These are phyloP conservation scores for Cyanoramphus novaezelandiae DNA, from an alignment of 2,113 vertebrate genomes.

Conservation along the genomic window DNA sequence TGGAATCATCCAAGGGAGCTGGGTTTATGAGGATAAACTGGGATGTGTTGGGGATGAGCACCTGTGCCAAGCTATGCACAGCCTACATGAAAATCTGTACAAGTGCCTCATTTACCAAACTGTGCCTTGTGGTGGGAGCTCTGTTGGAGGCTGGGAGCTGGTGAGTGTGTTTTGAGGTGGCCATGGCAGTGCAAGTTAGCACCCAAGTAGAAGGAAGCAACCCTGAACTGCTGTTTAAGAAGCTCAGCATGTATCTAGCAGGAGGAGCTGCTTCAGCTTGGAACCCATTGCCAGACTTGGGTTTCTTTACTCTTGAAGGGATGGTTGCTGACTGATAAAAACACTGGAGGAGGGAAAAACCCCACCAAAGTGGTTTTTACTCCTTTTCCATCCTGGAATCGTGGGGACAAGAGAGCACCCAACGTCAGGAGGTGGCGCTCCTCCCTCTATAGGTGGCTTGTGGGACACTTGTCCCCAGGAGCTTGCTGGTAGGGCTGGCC, in stretches of 20 bases:
- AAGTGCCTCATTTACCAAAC: neutral
- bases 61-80: accelerated
- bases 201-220: neutral
- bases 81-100: neutral
- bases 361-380: neutral
- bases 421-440: slow-evolving; percentile 47
- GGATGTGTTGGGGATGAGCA: neutral
- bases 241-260: accelerated
- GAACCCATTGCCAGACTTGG: neutral
- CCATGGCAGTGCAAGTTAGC: neutral
- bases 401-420: neutral
- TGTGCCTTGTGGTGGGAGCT: neutral
- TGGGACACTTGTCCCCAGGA: neutral
- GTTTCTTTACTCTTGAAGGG: neutral
- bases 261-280: neutral
- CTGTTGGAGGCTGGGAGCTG: neutral
- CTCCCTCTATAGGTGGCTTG: neutral
- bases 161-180: neutral
- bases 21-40: neutral
- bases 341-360: accelerated
- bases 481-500: neutral
- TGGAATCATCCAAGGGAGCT: too few relatives aligned
- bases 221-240: neutral
- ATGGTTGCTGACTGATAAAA: neutral
- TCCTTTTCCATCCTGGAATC: neutral